Conservation (phyloP, 1,140 invertebrate genomes). For the Muscidifurax raptorellus region DNA sequence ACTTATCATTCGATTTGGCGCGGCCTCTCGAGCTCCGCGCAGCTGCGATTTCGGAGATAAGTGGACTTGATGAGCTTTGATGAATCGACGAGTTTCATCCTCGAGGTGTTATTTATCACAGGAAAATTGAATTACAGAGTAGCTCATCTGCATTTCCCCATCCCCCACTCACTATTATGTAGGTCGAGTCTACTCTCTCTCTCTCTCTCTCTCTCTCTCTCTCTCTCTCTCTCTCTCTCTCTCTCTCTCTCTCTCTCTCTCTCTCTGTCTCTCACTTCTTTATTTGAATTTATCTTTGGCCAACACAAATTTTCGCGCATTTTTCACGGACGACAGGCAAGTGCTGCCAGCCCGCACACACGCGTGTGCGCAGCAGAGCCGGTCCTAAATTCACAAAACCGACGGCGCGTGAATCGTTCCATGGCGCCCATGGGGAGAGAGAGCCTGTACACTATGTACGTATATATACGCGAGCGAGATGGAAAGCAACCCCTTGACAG, state of each 20-base stretch:
- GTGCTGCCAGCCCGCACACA: constrained; percentile 48
- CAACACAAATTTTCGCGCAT: constrained; percentile 58
- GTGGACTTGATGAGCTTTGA: not conserved
- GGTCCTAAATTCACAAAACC: constrained; percentile 61
- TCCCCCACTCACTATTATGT: too few species aligned
- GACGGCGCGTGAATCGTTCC: constrained; percentile 62
- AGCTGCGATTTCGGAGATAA: not conserved
- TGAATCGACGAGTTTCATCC: too few species aligned
- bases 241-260: too few species aligned
- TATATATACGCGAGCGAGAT: not conserved
- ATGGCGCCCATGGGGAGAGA: constrained; percentile 34
- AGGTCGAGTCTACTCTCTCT: too few species aligned
- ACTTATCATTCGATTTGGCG: constrained; percentile 4
- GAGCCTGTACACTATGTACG: not conserved
- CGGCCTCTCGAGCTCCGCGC: not conserved
- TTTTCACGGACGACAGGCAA: constrained; percentile 58
- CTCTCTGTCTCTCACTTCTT: too few species aligned
- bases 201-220: too few species aligned
- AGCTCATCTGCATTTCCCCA: not conserved
- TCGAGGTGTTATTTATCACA: not conserved
- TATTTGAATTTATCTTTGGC: constrained; percentile 64
- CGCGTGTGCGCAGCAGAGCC: too few species aligned
- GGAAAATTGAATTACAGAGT: not conserved
- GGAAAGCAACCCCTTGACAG: constrained; percentile 62
- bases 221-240: too few species aligned